phyloP scores from a whole-genome alignment of 2,113 vertebrate species.

The Leptosomus discolor region DNA sequence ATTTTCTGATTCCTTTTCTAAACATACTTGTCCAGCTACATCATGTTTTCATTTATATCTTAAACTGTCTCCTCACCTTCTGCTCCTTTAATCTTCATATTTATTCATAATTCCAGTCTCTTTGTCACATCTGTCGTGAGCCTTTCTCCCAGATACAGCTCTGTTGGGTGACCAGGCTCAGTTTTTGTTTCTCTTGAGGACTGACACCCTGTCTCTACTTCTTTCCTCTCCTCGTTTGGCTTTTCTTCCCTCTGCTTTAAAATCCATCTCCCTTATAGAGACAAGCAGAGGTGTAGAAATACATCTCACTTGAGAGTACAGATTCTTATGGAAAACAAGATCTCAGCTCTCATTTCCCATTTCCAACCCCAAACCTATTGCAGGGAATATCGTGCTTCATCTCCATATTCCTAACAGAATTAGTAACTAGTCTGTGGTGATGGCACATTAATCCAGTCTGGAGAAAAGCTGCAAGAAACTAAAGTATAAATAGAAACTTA shows the following conservation, averaged over 20 bases:
- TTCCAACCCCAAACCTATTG: neutral
- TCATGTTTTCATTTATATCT: neutral
- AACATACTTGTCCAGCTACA: neutral
- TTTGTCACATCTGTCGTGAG: neutral
- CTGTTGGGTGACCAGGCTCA: neutral
- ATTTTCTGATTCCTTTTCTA: neutral
- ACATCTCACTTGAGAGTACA: neutral
- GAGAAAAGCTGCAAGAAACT: neutral
- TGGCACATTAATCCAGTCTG: neutral
- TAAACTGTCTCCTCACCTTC: neutral
- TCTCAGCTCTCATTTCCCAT: neutral
- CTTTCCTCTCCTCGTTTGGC: neutral
- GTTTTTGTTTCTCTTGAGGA: neutral
- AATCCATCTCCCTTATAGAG: neutral
- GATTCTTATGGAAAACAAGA: neutral
- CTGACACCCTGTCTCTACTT: neutral
- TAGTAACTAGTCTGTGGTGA: neutral
- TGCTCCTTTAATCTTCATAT: neutral
- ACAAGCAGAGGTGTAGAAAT: neutral
- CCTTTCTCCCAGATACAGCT: neutral
- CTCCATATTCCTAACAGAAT: neutral
- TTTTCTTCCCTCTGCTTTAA: neutral
- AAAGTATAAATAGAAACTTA: neutral
- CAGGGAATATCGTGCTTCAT: neutral
- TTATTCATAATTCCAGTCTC: neutral